Conservation (phyloP, 2,888 invertebrate species). For the Oscheius myriophilus region DNA sequence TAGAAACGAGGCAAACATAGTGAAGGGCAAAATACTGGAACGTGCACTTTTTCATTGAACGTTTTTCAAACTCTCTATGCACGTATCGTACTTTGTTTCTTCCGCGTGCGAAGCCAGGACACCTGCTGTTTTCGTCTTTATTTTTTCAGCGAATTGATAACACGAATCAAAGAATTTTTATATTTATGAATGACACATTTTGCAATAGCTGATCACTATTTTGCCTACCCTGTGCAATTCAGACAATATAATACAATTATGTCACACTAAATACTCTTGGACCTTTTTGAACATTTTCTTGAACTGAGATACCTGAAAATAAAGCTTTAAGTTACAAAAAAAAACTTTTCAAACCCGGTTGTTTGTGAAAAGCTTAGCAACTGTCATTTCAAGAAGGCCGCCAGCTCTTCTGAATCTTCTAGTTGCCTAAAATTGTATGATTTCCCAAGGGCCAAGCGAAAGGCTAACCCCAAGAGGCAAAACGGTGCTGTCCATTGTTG, state of each 20-base stretch:
- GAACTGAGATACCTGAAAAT: constrained; percentile 64
- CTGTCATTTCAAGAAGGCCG: constrained; percentile 68
- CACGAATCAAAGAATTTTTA: too few relatives aligned
- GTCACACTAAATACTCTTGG: constrained; percentile 55
- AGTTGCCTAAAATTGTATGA: constrained; percentile 56
- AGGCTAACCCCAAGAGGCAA: constrained; percentile 64
- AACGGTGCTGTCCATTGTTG: constrained; percentile 64
- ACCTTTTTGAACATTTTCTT: constrained; percentile 70
- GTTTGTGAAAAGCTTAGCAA: constrained; percentile 66
- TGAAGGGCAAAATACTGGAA: too few relatives aligned
- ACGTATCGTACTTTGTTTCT: too few relatives aligned
- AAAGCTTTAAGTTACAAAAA: not conserved
- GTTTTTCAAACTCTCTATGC: too few relatives aligned
- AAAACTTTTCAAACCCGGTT: constrained; percentile 45
- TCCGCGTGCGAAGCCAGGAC: too few relatives aligned
- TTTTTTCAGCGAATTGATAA: too few relatives aligned
- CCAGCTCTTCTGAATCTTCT: constrained; percentile 66
- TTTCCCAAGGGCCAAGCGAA: too few relatives aligned
- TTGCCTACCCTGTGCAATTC: not conserved
- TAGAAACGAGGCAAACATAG: too few relatives aligned
- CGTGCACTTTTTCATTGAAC: too few relatives aligned
- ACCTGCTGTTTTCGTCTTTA: too few relatives aligned
- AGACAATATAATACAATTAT: constrained; percentile 1
- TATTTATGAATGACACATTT: too few relatives aligned
- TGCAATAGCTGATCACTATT: too few relatives aligned